A percentile compares a stretch with the other conserved stretches of the same genome.
Evolutionary conservation across 2,888 invertebrate genomes (phyloP).

Genomic region (Caenorhabditis imperialis): DNA sequence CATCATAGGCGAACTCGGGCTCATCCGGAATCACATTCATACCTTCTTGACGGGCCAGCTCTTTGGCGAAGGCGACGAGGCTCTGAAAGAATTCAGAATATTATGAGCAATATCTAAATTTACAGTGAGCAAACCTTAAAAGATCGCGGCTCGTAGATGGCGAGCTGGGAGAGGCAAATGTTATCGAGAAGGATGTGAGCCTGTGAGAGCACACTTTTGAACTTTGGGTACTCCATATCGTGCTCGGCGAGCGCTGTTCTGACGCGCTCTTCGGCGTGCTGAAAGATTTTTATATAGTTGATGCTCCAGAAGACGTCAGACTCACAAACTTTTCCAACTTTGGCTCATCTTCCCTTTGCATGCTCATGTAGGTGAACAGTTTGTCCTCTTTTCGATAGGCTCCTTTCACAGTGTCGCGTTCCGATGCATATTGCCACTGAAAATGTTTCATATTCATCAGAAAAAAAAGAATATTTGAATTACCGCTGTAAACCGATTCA

Average conservation of each 20-base stretch:
- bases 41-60: slow-evolving; percentile 70
- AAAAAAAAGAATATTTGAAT: slow-evolving; percentile 20
- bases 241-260: slow-evolving; percentile 72
- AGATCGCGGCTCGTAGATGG: slow-evolving; percentile 76
- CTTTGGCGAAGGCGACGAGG: slow-evolving; percentile 71
- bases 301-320: too few species aligned
- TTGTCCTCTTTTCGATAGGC: slow-evolving; percentile 72
- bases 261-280: slow-evolving; percentile 74
- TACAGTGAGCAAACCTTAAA: slow-evolving; percentile 75
- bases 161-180: slow-evolving; percentile 71
- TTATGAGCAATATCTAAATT: too few species aligned
- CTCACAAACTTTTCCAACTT: slow-evolving; percentile 69
- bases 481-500: slow-evolving; percentile 73
- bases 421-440: slow-evolving; percentile 77
- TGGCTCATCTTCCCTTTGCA: slow-evolving; percentile 72
- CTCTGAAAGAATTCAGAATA: too few species aligned
- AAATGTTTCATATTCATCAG: slow-evolving; percentile 20
- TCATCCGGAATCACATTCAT: slow-evolving; percentile 62
- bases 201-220: slow-evolving; percentile 69
- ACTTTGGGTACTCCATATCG: slow-evolving; percentile 70
- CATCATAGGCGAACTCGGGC: slow-evolving; percentile 64
- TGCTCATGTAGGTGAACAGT: slow-evolving; percentile 72
- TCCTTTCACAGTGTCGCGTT: slow-evolving; percentile 67
- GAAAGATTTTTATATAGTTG: background rate
- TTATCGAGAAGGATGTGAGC: slow-evolving; percentile 76